Evolutionary conservation across 1,140 invertebrate species (phyloP), one percentile per base, ranked within the genome.

Genomic region (Hylyphantes graminicola): DNA sequence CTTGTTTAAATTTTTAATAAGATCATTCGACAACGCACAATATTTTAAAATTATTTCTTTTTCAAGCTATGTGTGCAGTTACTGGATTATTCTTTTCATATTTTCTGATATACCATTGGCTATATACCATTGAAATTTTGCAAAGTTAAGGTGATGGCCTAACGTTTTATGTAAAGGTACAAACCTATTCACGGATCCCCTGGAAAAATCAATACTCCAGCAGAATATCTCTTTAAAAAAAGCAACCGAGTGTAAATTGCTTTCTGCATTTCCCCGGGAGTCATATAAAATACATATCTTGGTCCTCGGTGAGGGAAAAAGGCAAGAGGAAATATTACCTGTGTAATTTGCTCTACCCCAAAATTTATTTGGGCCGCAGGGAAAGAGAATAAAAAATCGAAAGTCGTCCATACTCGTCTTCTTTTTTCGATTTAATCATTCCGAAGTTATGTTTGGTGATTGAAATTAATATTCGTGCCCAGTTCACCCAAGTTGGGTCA

Each of bases 351-450:
- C 55, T 50, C 51, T 19, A 19, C 53, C 10, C 50, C 55, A 21
- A 73, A 73, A 73, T 73, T 53, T 73, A 73, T 73, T 73, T 73
- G 55, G 50, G n/a, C 12, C 70, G 21, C 13, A n/a, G 48, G 51
- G 65, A 9, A n/a, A 55, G 15, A 19, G 13, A 72, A 17, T n/a
- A 54, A 54, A 15, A 57, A 17, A 35, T 10, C 35, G n/a, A 68
- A 13, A 67, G 13, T 13, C 21, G 11, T 21, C 21, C 55, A 35
- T 35, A 67, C 21, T 67, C n/a, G 19, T 75, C 54, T 48, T 75
- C 54, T 48, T 7, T 70, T 35, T 53, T 48, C 21, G 12, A n/a
- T 7, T 21, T 59, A 35, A 35, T 35, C 35, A 35, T 35, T 35
- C 35, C 35, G 35, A n/a, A 53, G 59, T 12, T 76, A 50, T 10